These are phyloP conservation scores for Leptocoma aspasia DNA, from an alignment of 2,113 vertebrate species.

Conservation along the genomic window DNA sequence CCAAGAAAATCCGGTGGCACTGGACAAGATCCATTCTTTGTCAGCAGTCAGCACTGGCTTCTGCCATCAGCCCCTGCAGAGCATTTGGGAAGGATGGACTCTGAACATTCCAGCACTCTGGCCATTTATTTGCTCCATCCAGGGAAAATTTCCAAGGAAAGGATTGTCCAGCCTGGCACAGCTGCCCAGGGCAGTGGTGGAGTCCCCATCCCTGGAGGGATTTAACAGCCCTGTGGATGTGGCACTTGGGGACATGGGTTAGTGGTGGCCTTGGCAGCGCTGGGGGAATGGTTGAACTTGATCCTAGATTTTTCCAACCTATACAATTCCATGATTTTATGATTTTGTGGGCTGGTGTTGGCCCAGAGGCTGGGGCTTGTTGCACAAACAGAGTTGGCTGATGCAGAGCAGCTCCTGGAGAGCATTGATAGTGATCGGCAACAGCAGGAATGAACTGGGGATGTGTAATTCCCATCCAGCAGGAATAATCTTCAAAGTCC, in stretches of 20 bases:
- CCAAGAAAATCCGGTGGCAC: neutral
- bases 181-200: neutral
- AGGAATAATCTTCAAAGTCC: slow-evolving; percentile 70
- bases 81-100: neutral
- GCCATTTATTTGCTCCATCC: neutral
- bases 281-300: rapidly evolving
- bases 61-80: neutral
- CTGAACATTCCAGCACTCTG: neutral
- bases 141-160: neutral
- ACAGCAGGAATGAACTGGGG: slow-evolving; percentile 47
- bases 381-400: slow-evolving; percentile 35
- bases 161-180: neutral
- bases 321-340: neutral
- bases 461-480: slow-evolving; percentile 58
- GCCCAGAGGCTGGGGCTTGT: neutral
- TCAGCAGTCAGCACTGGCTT: neutral
- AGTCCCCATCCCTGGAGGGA: neutral
- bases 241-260: neutral
- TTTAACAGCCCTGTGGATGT: neutral
- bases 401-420: slow-evolving; percentile 55
- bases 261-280: neutral
- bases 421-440: slow-evolving; percentile 29
- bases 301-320: neutral
- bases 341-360: neutral
- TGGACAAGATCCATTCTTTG: neutral